Evolutionary conservation across 1,140 invertebrate species (phyloP).

Genomic region (Listronotus oregonensis): DNA sequence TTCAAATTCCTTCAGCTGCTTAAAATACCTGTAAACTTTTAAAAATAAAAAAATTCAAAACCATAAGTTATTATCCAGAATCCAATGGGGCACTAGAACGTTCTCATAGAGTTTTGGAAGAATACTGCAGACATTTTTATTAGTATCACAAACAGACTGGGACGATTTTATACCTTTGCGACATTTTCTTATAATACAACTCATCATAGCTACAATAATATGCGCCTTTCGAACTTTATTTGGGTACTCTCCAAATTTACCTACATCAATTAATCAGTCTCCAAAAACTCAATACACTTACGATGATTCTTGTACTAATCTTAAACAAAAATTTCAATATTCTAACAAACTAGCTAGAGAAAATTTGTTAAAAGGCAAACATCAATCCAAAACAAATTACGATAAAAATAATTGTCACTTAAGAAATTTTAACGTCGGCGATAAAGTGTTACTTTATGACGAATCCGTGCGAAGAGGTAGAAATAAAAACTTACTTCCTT

Average conservation of each 20-base stretch:
- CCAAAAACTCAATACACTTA: neutral
- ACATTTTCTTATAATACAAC: conserved; percentile 36
- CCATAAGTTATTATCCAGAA: conserved; percentile 46
- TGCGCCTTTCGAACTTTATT: conserved; percentile 39
- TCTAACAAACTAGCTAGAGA: neutral
- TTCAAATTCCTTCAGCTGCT: conserved; percentile 45
- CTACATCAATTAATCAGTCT: neutral
- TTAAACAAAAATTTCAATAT: conserved; percentile 12
- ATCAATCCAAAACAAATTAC: conserved; percentile 7
- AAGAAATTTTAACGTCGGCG: conserved; percentile 18
- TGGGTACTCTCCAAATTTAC: conserved; percentile 11
- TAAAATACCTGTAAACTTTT: conserved; percentile 42
- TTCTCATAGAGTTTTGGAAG: conserved; percentile 36
- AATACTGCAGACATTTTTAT: conserved; percentile 34
- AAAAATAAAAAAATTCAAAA: conserved; percentile 46
- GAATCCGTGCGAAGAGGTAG: conserved; percentile 14
- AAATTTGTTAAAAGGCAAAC: conserved; percentile 7
- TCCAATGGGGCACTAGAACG: conserved; percentile 40
- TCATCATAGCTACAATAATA: conserved; percentile 47
- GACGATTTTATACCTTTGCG: conserved; percentile 43
- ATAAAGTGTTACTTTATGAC: conserved; percentile 26
- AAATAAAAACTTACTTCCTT: conserved; percentile 13
- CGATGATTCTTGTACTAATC: neutral
- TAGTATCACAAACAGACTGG: conserved; percentile 48
- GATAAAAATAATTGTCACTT: conserved; percentile 7